These are phyloP conservation scores for Nemopilema nomurai DNA, from an alignment of 30 jellyfish, hydroid and myxozoan species.

Conservation along the genomic window DNA sequence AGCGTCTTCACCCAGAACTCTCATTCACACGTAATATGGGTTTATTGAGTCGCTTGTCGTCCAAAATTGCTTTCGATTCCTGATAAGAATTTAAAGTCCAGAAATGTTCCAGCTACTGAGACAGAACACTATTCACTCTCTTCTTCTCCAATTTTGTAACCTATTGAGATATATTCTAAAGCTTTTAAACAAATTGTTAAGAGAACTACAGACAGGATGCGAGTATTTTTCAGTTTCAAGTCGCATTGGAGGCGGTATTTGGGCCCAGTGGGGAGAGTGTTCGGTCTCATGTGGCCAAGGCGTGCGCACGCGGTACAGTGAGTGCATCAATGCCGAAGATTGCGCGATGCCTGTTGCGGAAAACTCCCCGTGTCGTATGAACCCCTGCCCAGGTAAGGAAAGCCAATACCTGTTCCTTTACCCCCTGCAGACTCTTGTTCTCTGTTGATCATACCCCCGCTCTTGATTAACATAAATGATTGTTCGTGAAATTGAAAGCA, in stretches of 20 bases:
- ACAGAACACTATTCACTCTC: too few relatives aligned
- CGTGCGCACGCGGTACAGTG: conserved; percentile 21
- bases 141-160: neutral
- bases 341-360: neutral
- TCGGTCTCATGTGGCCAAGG: conserved; percentile 32
- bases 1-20: too few relatives aligned
- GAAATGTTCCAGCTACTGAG: too few relatives aligned
- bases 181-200: too few relatives aligned
- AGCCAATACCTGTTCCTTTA: neutral
- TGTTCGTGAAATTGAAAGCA: too few relatives aligned
- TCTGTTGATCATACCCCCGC: too few relatives aligned
- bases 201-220: neutral
- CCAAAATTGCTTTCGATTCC: too few relatives aligned
- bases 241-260: neutral
- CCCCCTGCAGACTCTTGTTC: neutral
- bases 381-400: conserved; percentile 41
- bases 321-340: neutral
- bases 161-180: too few relatives aligned
- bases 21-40: too few relatives aligned
- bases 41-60: too few relatives aligned
- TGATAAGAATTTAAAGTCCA: too few relatives aligned
- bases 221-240: neutral
- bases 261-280: conserved; percentile 61
- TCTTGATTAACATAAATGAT: too few relatives aligned
- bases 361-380: neutral